Evolutionary conservation across 2,113 vertebrate species (phyloP).

Genomic region (Hemiscyllium ocellatum): DNA sequence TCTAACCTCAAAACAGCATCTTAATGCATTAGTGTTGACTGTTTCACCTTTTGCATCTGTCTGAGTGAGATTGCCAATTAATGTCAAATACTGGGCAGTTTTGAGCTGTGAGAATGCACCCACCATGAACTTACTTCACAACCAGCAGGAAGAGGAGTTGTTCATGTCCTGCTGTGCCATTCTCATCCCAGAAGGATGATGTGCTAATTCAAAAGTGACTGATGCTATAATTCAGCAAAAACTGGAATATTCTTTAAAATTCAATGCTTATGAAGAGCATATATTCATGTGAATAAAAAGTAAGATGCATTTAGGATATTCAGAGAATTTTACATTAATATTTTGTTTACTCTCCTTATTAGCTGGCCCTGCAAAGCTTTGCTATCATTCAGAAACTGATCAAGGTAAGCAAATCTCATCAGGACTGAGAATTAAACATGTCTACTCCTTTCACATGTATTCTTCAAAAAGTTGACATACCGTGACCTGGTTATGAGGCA

Average conservation of each 20-base stretch:
- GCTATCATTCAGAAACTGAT: conserved; percentile 81
- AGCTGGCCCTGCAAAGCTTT: conserved; percentile 89
- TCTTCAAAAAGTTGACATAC: background rate
- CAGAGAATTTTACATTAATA: background rate
- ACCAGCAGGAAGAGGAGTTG: background rate
- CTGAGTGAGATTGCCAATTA: background rate
- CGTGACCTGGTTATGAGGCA: background rate
- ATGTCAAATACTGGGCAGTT: background rate
- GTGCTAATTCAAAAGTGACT: background rate
- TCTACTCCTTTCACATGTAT: background rate
- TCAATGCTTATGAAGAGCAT: background rate
- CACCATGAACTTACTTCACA: background rate
- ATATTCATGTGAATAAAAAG: background rate
- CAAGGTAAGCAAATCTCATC: conserved; percentile 61
- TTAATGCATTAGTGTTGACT: background rate
- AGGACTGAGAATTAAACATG: background rate
- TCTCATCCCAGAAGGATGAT: background rate
- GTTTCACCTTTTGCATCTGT: background rate
- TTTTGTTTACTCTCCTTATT: conserved; percentile 26
- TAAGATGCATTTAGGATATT: background rate
- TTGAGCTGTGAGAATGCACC: background rate
- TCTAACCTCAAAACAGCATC: background rate
- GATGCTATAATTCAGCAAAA: background rate
- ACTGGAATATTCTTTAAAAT: background rate
- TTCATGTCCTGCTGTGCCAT: background rate